A percentile compares a stretch with the other conserved stretches of the same genome.
These are phyloP conservation scores for Campylomormyrus numenius DNA, from an alignment of 2,113 vertebrate species.

Conservation along the genomic window DNA sequence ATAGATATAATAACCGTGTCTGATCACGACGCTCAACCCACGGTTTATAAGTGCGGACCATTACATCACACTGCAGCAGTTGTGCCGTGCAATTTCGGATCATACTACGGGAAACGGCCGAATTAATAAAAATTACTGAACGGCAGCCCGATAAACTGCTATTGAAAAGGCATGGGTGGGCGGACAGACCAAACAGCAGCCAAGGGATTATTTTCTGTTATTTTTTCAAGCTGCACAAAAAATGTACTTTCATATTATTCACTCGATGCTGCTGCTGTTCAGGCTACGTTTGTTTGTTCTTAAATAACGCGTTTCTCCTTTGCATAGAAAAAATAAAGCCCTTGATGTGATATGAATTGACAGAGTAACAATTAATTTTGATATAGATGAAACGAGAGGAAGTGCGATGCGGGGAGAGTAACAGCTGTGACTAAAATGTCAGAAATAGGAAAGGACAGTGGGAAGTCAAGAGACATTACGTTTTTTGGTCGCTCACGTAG, in stretches of 20 bases:
- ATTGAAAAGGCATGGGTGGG: neutral
- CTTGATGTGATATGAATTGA: neutral
- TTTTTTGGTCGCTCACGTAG: neutral
- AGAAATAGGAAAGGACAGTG: neutral
- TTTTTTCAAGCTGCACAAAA: neutral
- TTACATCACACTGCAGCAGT: conserved; percentile 17
- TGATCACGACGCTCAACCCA: neutral
- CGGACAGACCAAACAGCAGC: neutral
- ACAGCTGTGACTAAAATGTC: neutral
- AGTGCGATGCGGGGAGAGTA: neutral
- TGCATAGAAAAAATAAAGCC: neutral
- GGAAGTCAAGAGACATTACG: neutral
- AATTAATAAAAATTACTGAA: neutral
- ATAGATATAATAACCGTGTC: neutral
- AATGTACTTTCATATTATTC: neutral
- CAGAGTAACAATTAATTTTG: neutral
- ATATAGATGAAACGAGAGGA: neutral
- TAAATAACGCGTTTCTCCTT: neutral
- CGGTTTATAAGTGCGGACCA: neutral
- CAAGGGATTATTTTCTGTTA: neutral
- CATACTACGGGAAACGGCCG: neutral
- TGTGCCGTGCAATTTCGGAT: neutral
- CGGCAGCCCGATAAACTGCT: neutral
- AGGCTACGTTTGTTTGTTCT: neutral
- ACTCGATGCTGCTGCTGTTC: neutral